Evolutionary conservation across 23 tunicate genomes (phyloP), one percentile per base, ranked within the genome.

Genomic region (Trididemnum miniatum): DNA sequence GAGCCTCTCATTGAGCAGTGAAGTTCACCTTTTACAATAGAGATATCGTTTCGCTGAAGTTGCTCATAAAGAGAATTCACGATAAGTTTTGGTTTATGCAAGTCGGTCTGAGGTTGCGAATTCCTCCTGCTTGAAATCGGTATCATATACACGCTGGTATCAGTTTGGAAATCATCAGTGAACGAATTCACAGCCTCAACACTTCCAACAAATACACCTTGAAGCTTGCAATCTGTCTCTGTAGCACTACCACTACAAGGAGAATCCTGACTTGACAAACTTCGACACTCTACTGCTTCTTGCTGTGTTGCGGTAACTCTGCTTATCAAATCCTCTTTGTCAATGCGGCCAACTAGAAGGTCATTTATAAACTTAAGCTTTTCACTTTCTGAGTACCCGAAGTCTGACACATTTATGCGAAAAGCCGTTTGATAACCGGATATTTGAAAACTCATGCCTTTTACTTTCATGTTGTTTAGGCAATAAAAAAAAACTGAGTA

Each of bases 311-410:
- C 67, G 4, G 67, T 25, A 15, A 64, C 73, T 62, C 32, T 37
- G 15, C 22, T 22, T 4, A 82, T 0, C 9, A 82, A 71, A 3
- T 71, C 86, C 1, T 82, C 67, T 50, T 34, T 82, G 0, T 51
- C 67, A 37, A 82, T 82, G 34, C 39, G 64, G 26, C 86, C 86
- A 9, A 82, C 67, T 28, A 82, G 37, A 49, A 82, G 78, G 71
- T 82, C 86, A 50, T 82, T 82, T 3, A 82, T 71, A 82, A 82
- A 82, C 50, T 72, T 31, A 34, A 82, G 0, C 64, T 82, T 82
- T 2, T 71, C 78, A 1, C 66, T 50, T 2, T 51, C 67, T 22
- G 78, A 32, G 52, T 82, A 82, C 0, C 86, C 86, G 52, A 82
- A 82, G 35, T 82, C 86, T 20, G 86, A 32, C 1, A 82, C 86